A percentile compares a stretch with the other conserved stretches of the same genome.
Conservation (phyloP, 1,140 invertebrate species). For the Centruroides sculpturatus region DNA sequence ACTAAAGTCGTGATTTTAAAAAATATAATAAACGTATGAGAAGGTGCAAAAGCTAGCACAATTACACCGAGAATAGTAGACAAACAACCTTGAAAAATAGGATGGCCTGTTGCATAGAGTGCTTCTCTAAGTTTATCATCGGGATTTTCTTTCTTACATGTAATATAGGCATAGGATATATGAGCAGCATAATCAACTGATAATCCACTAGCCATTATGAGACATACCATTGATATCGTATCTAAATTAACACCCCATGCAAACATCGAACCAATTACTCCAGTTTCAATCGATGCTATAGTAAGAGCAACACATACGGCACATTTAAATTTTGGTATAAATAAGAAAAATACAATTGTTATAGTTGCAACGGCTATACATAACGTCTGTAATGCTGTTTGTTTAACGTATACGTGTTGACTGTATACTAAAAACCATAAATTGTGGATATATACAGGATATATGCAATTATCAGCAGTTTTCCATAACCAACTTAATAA, state of each 20-base stretch:
- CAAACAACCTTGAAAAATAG: constrained; percentile 85
- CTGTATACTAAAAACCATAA: constrained; percentile 90
- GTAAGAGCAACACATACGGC: constrained; percentile 88
- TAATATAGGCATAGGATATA: constrained; percentile 91
- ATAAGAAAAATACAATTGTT: constrained; percentile 88
- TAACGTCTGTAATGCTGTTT: constrained; percentile 83
- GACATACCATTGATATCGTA: constrained; percentile 94
- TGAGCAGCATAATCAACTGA: constrained; percentile 94
- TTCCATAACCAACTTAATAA: constrained; percentile 65
- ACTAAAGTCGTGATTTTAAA: constrained; percentile 96
- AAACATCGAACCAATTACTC: constrained; percentile 93
- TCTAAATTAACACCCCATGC: constrained; percentile 88
- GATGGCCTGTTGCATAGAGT: constrained; percentile 73
- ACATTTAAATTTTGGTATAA: constrained; percentile 86
- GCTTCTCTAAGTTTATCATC: constrained; percentile 63
- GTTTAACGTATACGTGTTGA: constrained; percentile 79
- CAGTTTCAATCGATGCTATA: constrained; percentile 84
- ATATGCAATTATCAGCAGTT: constrained; percentile 55
- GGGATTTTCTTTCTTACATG: constrained; percentile 37
- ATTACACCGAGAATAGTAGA: constrained; percentile 83
- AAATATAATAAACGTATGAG: constrained; percentile 92
- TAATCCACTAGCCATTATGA: constrained; percentile 97
- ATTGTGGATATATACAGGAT: constrained; percentile 80
- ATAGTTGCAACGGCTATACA: constrained; percentile 78
- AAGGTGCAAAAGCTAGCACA: constrained; percentile 70